Base-by-base conservation (phyloP, 2,888 invertebrate species). In the Drosophila tripunctata region DNA sequence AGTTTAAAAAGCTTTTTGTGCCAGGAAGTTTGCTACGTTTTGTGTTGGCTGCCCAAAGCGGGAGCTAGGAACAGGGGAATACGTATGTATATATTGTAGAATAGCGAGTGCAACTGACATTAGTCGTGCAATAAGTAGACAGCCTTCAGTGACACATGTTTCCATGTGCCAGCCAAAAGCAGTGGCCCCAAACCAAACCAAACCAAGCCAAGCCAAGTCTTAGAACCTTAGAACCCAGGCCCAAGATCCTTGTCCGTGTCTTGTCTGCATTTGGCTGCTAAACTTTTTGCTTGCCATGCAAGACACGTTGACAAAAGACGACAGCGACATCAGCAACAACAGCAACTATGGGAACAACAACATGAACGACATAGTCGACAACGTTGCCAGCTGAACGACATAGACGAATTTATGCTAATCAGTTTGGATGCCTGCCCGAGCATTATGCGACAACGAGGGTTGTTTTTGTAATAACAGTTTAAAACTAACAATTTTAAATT, bases 51-150 rank as follows among this genome's bases (percentile, higher is more conserved):
- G 69, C 41, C 61, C n/a, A n/a, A 35, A 52, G 43, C 38, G 52
- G 22, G 10, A 12, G 21, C 33, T 8, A 12, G 40, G 17, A 10
- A 30, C 30, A 12, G 31, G 31, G 41, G 4, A 0, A 22, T 31
- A 10, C 12, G 31, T 7, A 4, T 7, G 14, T 12, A 14, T 45
- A 4, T 21, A 21, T 10, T 45, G 4, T 22, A 35, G 48, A 35
- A 50, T 27, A 27, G 52, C 38, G 48, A 63, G 61, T 84, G 80
- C 87, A 81, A 81, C 82, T 81, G 81, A 78, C 81, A 81, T 81
- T 81, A 87, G 81, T 81, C 85, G 85, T 87, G 87, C 85, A 81
- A 81, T 81, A 81, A 81, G 81, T 82, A 87, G 81, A 87, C 87
- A 81, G 85, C 79, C 62, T 68, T 74, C 78, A 70, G 85, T 81